Evolutionary conservation across 2,797 vertebrate species (phyloP), one percentile per base, ranked within the genome.

Genomic region (Arrhamphus sclerolepis): DNA sequence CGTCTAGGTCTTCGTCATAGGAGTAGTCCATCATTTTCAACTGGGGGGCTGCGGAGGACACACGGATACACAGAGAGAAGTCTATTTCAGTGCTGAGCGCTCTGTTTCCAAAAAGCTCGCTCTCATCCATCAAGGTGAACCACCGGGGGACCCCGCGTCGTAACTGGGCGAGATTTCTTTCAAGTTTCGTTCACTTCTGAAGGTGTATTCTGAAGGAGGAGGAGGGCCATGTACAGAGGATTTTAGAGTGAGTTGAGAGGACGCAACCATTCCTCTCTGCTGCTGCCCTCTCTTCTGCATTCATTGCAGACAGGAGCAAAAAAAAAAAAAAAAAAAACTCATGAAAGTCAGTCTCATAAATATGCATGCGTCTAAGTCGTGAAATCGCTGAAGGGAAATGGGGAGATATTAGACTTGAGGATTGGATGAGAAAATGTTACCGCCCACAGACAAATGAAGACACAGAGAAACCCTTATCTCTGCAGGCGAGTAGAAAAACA

Each of bases 11-110:
- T 89, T 98, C 97, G 82, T 99, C 96, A 2, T 99, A 99, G 48
- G 97, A 96, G 87, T 99, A 99, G 94, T 97, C 97, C 96, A 99
- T 98, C 97, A 98, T 99, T 94, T 98, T 98, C 94, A 98, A 94
- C 87, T 96, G 97, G 85, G 93, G 94, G 61, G 95, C 97, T 99
- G 90, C 48, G 81, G 83, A 59, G 39, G 60, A 56, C 49, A 80
- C 54, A 78, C 62, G 42, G 48, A 75, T 40, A 77, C 70, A 70
- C 66, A 70, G 9, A 70, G 57, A 75, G 34, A 42, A 56, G 66
- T 76, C 66, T 75, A 44, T 83, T 78, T 66, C 67, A 80, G 57
- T 57, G 51, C 57, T 58, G 56, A 61, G 53, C 52, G 71, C 71
- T 71, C 52, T 69, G 21, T 62, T 54, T 65, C 24, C 42, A 62